Conservation (phyloP, 2,113 vertebrate genomes). For the Emydura subglobosa region DNA sequence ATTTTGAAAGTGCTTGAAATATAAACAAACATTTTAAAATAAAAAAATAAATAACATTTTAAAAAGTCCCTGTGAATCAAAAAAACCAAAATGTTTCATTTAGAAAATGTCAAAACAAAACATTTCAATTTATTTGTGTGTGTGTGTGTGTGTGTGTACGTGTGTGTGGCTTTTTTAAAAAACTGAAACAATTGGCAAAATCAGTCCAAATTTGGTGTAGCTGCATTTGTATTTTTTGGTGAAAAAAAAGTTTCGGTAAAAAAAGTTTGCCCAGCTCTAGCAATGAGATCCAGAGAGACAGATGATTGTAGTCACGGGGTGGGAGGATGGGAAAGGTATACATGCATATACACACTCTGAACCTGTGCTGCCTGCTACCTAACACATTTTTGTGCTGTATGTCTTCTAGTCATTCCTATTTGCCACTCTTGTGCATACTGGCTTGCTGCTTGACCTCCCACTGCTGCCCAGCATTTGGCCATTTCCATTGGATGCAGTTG, state of each 20-base stretch:
- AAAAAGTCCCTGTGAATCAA: neutral
- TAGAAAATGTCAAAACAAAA: neutral
- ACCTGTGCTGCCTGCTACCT: neutral
- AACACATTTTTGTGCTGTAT: neutral
- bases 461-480: neutral
- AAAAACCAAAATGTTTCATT: neutral
- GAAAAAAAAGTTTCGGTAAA: neutral
- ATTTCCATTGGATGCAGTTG: neutral
- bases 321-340: rapidly evolving
- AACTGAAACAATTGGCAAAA: neutral
- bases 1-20: neutral
- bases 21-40: neutral
- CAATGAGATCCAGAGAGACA: neutral
- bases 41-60: neutral
- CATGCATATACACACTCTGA: neutral
- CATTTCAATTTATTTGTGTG: neutral
- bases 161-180: too few relatives aligned
- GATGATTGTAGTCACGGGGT: neutral
- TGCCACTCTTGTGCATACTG: neutral
- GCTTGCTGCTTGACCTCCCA: neutral
- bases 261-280: neutral
- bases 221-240: neutral
- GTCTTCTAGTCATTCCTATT: neutral
- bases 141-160: too few relatives aligned
- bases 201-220: neutral